phyloP scores from a whole-genome alignment of 2,797 vertebrate genomes.

The Megaceryle alcyon region DNA sequence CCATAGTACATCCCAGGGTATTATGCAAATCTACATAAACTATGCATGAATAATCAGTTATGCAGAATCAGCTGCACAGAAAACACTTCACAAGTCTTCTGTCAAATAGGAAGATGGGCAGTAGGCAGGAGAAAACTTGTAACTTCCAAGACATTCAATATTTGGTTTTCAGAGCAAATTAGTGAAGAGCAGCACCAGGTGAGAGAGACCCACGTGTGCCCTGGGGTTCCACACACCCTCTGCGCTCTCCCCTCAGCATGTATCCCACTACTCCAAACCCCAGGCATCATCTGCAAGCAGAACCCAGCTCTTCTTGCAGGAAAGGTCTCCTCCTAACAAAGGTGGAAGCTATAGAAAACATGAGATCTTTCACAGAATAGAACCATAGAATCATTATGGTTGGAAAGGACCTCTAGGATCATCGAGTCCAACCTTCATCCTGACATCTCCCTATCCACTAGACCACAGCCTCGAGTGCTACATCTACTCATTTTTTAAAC shows the following conservation, averaged over 20 bases:
- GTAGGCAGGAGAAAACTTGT: not conserved
- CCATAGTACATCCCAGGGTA: not conserved
- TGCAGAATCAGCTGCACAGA: not conserved
- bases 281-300: not conserved
- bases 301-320: not conserved
- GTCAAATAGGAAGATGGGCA: rapidly evolving
- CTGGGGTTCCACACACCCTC: not conserved
- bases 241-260: rapidly evolving
- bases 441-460: no score
- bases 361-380: not conserved
- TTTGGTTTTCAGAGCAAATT: not conserved
- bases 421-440: no score
- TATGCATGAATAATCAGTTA: not conserved
- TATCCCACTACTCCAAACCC: rapidly evolving
- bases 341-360: not conserved
- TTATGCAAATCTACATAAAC: not conserved
- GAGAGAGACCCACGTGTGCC: not conserved
- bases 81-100: not conserved
- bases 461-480: no score
- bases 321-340: not conserved
- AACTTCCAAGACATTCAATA: rapidly evolving
- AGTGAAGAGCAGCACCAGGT: not conserved
- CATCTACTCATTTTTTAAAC: no score
- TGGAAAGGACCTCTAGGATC: no score
- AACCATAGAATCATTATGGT: no score